phyloP scores from a whole-genome alignment of 2,113 vertebrate genomes.

The Oncorhynchus mykiss region DNA sequence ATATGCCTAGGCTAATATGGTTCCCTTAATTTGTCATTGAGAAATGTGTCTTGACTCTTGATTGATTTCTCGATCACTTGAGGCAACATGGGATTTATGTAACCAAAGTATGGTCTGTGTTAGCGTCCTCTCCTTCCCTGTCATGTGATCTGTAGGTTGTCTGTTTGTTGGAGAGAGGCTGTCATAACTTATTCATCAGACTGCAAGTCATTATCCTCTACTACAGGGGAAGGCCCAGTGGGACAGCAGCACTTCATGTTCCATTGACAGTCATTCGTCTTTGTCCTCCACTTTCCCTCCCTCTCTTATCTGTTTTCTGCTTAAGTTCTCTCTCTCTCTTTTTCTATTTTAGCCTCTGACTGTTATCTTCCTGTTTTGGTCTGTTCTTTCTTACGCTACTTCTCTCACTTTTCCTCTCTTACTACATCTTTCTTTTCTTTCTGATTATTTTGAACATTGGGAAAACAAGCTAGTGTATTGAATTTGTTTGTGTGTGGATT shows the following conservation, averaged over 20 bases:
- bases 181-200: slow-evolving; percentile 54
- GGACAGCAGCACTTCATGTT: slow-evolving; percentile 42
- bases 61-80: neutral
- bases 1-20: too few relatives aligned
- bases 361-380: neutral
- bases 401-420: neutral
- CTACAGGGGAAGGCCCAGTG: slow-evolving; percentile 8
- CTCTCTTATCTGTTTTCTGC: neutral
- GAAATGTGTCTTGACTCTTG: too few relatives aligned
- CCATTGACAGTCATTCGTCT: slow-evolving; percentile 39
- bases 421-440: neutral
- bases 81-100: neutral
- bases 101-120: neutral
- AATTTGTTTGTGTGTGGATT: too few relatives aligned
- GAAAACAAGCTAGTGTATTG: too few relatives aligned
- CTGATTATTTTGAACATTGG: too few relatives aligned
- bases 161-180: slow-evolving; percentile 19
- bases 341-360: neutral
- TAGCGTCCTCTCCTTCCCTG: neutral
- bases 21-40: neutral
- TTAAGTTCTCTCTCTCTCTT: neutral
- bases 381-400: neutral
- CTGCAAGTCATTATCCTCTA: neutral
- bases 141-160: neutral
- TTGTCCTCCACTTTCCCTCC: slow-evolving; percentile 24